Percentiles rank a stretch among this genome's conserved stretches.
These are phyloP conservation scores for Progne subis DNA, from an alignment of 2,113 vertebrate genomes.

Conservation along the genomic window DNA sequence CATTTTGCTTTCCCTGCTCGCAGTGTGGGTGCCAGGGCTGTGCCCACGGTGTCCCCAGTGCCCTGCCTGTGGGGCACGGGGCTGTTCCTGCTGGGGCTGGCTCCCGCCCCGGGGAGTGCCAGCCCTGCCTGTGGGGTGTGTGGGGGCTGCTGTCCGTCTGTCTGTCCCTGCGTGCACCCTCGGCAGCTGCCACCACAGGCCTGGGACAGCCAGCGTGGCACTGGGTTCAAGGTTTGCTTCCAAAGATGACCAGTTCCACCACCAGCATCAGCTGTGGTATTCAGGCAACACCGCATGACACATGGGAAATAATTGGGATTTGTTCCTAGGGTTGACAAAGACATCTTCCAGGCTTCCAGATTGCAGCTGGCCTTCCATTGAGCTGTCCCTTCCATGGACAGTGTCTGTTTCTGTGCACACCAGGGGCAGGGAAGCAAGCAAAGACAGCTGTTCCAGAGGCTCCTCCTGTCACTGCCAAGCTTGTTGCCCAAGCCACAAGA, in stretches of 20 bases:
- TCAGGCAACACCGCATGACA: neutral
- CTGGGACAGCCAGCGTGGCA: rapidly evolving
- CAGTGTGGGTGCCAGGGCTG: neutral
- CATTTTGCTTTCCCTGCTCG: constrained; percentile 27
- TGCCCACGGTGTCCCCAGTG: rapidly evolving
- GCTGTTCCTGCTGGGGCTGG: neutral
- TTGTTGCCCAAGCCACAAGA: neutral
- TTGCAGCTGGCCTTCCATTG: rapidly evolving
- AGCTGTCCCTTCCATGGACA: rapidly evolving
- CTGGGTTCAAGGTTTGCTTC: neutral
- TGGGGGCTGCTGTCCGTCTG: neutral
- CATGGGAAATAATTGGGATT: rapidly evolving
- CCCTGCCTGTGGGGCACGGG: rapidly evolving
- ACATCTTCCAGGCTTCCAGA: neutral
- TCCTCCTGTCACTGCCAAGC: neutral
- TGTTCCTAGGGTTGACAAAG: neutral
- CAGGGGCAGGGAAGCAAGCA: neutral
- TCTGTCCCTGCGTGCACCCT: neutral
- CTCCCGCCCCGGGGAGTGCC: rapidly evolving
- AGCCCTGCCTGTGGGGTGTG: neutral
- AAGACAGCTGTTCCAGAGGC: neutral
- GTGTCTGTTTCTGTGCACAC: neutral
- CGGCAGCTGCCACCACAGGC: neutral
- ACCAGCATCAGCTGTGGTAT: rapidly evolving
- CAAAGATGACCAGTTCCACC: neutral